These are phyloP conservation scores for Conops quadrifasciatus DNA, from an alignment of 2,888 invertebrate species.

Conservation along the genomic window DNA sequence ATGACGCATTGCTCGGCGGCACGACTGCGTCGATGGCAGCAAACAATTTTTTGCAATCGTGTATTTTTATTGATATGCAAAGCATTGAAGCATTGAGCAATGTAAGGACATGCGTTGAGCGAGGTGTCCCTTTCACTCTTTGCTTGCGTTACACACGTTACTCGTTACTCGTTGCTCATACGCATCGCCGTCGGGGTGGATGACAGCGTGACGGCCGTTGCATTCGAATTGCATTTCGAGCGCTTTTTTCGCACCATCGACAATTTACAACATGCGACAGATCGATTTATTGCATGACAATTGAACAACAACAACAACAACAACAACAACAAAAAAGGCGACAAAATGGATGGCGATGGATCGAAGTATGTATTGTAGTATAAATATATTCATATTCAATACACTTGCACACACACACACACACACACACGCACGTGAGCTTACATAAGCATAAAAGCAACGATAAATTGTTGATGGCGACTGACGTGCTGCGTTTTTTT, in stretches of 20 bases:
- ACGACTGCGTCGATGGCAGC: slow-evolving; percentile 16
- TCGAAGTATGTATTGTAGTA: not conserved
- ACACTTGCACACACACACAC: not conserved
- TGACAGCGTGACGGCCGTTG: slow-evolving; percentile 30
- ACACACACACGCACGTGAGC: not conserved
- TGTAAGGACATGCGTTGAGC: slow-evolving; percentile 33
- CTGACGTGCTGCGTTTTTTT: slow-evolving; percentile 21
- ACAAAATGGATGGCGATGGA: no score
- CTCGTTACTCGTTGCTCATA: not conserved
- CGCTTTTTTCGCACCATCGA: slow-evolving; percentile 54
- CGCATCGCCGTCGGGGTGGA: not conserved
- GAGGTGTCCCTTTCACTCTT: not conserved
- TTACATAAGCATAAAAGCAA: slow-evolving; percentile 3
- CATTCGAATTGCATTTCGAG: slow-evolving; percentile 59
- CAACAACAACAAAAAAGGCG: slow-evolving; percentile 43
- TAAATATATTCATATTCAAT: slow-evolving; percentile 4
- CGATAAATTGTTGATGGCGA: slow-evolving; percentile 15
- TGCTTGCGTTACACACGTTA: not conserved
- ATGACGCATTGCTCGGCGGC: slow-evolving; percentile 29
- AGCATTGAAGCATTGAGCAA: slow-evolving; percentile 55
- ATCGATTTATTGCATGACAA: slow-evolving; percentile 64
- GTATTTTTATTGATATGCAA: slow-evolving; percentile 61
- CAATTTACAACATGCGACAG: slow-evolving; percentile 63
- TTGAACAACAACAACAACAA: slow-evolving; percentile 50
- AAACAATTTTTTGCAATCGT: slow-evolving; percentile 50